These are phyloP conservation scores for Ooceraea biroi DNA, from an alignment of 1,140 invertebrate species.

Conservation along the genomic window DNA sequence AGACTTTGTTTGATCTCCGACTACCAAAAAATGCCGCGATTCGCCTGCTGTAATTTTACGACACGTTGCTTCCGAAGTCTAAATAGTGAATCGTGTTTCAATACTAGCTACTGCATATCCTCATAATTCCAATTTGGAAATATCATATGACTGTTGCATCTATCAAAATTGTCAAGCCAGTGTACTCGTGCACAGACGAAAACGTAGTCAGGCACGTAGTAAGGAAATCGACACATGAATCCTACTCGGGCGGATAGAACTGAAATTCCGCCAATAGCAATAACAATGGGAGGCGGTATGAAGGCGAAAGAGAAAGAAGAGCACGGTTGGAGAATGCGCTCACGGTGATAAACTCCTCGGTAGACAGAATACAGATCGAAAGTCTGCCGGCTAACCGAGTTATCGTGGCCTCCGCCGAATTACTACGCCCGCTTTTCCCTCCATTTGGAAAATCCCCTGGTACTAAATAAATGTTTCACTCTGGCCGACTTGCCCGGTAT, in stretches of 20 bases:
- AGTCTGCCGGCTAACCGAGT: conserved; percentile 83
- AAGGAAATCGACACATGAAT: conserved; percentile 53
- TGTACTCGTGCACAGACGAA: neutral
- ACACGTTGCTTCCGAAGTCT: too few species aligned
- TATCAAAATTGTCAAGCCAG: conserved; percentile 1
- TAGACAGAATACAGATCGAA: conserved; percentile 84
- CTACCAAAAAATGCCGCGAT: conserved; percentile 36
- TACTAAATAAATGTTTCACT: conserved; percentile 85
- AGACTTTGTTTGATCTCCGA: conserved; percentile 17
- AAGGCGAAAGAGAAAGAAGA: conserved; percentile 31
- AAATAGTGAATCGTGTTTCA: too few species aligned
- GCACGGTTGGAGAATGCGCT: conserved; percentile 62
- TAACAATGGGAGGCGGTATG: conserved; percentile 53
- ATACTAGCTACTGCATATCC: too few species aligned
- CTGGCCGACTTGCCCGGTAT: conserved; percentile 71
- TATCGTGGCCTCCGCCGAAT: conserved; percentile 76
- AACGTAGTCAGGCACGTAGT: neutral
- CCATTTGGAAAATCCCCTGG: conserved; percentile 84
- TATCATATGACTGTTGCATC: neutral
- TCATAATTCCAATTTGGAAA: conserved; percentile 10
- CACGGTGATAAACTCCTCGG: conserved; percentile 82
- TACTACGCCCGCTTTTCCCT: conserved; percentile 72
- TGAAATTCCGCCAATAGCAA: conserved; percentile 57
- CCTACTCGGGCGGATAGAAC: conserved; percentile 15
- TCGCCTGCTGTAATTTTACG: neutral